Percentiles rank a stretch among this genome's conserved stretches.
Evolutionary conservation across 2,113 vertebrate species (phyloP).

Genomic region (Lophura nycthemera): DNA sequence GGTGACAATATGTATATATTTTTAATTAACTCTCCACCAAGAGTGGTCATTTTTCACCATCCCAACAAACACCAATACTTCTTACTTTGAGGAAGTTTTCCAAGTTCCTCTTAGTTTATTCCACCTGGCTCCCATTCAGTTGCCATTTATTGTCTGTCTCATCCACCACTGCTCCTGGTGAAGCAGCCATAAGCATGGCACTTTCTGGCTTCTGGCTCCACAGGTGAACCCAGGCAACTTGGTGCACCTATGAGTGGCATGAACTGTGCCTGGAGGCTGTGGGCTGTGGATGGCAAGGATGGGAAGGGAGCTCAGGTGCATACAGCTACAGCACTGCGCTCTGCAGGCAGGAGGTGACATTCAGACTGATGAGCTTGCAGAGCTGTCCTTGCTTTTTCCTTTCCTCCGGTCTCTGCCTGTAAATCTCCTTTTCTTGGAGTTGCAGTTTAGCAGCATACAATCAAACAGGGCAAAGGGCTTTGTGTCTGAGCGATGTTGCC

Average conservation of each 20-base stretch:
- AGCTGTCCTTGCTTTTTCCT: background rate
- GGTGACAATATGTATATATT: background rate
- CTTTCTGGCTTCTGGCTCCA: background rate
- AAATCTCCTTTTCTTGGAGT: background rate
- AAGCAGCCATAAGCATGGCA: background rate
- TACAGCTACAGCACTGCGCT: rapidly evolving
- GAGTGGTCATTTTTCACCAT: background rate
- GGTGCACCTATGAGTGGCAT: rapidly evolving
- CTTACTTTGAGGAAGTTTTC: background rate
- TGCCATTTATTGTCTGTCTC: background rate
- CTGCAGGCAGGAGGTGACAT: rapidly evolving
- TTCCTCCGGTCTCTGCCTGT: background rate
- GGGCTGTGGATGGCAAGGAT: background rate
- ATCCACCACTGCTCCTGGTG: background rate
- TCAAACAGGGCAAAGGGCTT: background rate
- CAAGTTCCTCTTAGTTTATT: constrained; percentile 16
- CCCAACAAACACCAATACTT: background rate
- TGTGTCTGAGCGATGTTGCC: background rate
- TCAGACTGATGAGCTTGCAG: rapidly evolving
- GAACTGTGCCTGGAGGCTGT: background rate
- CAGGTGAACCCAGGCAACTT: background rate
- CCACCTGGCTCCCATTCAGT: background rate
- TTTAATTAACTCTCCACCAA: background rate
- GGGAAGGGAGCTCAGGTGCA: background rate
- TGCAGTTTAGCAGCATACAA: background rate